Evolutionary conservation across 2,888 invertebrate species (phyloP), one percentile per base, ranked within the genome.

Genomic region (Nowickia ferox): DNA sequence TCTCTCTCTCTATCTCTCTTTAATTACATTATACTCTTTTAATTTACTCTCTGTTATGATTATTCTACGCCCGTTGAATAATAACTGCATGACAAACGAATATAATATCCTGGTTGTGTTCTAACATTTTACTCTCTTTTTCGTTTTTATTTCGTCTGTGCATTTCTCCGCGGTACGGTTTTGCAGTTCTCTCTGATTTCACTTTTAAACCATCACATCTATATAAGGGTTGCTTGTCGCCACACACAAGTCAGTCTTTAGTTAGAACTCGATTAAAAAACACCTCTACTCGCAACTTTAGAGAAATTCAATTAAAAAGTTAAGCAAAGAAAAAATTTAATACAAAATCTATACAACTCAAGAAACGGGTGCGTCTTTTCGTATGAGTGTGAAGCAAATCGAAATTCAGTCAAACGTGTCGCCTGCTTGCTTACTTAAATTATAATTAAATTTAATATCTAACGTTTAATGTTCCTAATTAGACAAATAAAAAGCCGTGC

Each of bases 221-320:
- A 90, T 90, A 89, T 89, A 90, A 90, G 90, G 89, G 89, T 89
- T 88, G 88, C 75, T 88, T 75, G 80, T 79, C 81, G 80, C 87
- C 87, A 85, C 87, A 87, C 84, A 87, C 87, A 87, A 89, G 88
- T 89, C 89, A 90, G 90, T 90, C 89, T 89, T 88, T 88, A 88
- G 88, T 88, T 88, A 88, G 89, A 89, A 88, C 87, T 89, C 87
- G 88, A 79, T 80, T 76, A 63, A 17, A 44, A 68, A 83, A 83
- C 83, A 80, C 65, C 63, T 85, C 77, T 68, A 72, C 40, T 82
- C 84, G 84, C 72, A 57, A 55, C 74, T 84, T 19, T 82, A 69
- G 11, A 75, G 22, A 74, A 81, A 68, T 69, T 69, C 46, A 38
- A 53, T 63, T 44, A 44, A 74, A 84, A 79, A 71, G 76, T 81